Percentiles rank a stretch among this genome's conserved stretches.
Evolutionary conservation across 2,888 invertebrate genomes (phyloP).

Genomic region (Leptinotarsa peninsularis): DNA sequence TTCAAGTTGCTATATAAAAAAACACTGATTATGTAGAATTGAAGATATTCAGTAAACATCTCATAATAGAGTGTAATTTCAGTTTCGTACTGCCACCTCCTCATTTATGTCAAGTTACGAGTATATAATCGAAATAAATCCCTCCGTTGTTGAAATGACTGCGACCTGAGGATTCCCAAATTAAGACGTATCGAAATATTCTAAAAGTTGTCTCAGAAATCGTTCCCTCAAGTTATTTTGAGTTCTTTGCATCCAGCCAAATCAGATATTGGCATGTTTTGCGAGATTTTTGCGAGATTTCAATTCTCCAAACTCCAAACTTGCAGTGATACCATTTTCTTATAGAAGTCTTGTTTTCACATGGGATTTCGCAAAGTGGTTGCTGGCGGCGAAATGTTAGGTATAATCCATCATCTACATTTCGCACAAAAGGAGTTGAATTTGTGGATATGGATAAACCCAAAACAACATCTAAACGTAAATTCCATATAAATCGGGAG

Average conservation of each 20-base stretch:
- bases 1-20: too few relatives aligned
- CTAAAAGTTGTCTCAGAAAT: not conserved
- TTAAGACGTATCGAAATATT: not conserved
- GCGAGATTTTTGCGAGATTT: slow-evolving; percentile 9
- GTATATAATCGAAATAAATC: not conserved
- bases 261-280: not conserved
- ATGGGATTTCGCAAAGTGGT: slow-evolving; percentile 31
- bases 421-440: slow-evolving; percentile 40
- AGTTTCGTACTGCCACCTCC: too few relatives aligned
- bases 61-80: too few relatives aligned
- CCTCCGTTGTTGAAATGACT: not conserved
- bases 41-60: too few relatives aligned
- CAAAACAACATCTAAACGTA: slow-evolving; percentile 44
- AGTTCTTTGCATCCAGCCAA: not conserved
- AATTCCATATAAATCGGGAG: slow-evolving; percentile 28
- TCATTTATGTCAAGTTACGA: too few relatives aligned
- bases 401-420: slow-evolving; percentile 42
- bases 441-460: slow-evolving; percentile 28
- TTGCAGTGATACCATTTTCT: slow-evolving; percentile 2
- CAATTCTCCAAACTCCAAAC: slow-evolving; percentile 8
- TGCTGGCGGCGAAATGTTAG: slow-evolving; percentile 12
- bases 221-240: not conserved
- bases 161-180: not conserved
- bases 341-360: slow-evolving; percentile 47
- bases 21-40: too few relatives aligned